phyloP scores from a whole-genome alignment of 2,888 invertebrate genomes.

The Drosophila tripunctata region DNA sequence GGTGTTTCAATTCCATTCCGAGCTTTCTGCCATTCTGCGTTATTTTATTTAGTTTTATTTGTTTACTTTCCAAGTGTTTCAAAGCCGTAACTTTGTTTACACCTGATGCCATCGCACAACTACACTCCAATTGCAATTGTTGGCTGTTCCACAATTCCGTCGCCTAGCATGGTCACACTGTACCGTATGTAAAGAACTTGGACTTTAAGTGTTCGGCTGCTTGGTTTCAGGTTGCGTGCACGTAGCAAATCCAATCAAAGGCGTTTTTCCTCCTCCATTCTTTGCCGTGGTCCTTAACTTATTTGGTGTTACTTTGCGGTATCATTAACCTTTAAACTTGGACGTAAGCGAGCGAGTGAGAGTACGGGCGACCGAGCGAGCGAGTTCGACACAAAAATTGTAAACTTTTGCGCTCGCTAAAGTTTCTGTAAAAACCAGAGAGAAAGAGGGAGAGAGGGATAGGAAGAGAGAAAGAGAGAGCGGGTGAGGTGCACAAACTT shows the following conservation, averaged over 20 bases:
- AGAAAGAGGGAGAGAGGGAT: not conserved
- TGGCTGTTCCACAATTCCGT: slow-evolving; percentile 1
- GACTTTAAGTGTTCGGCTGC: not conserved
- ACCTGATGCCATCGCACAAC: too few species aligned
- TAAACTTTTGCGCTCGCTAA: slow-evolving; percentile 73
- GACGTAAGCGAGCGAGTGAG: slow-evolving; percentile 37
- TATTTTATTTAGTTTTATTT: not conserved
- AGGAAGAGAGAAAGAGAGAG: not conserved
- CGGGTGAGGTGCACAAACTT: slow-evolving; percentile 51
- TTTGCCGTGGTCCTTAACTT: slow-evolving; percentile 60
- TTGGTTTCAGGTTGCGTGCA: slow-evolving; percentile 18
- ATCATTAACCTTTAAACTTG: slow-evolving; percentile 79
- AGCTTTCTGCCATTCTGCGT: too few species aligned
- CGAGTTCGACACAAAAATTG: slow-evolving; percentile 53
- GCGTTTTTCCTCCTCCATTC: slow-evolving; percentile 50
- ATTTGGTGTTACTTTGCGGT: slow-evolving; percentile 74
- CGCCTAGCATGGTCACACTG: slow-evolving; percentile 25
- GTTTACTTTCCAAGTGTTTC: not conserved
- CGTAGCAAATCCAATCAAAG: slow-evolving; percentile 71
- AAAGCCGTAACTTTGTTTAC: not conserved
- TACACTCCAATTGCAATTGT: slow-evolving; percentile 6
- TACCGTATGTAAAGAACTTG: not conserved
- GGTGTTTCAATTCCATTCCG: not conserved
- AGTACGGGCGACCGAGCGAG: slow-evolving; percentile 36
- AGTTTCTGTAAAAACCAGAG: slow-evolving; percentile 37